phyloP scores from a whole-genome alignment of 2,797 vertebrate species.

The Semotilus atromaculatus region DNA sequence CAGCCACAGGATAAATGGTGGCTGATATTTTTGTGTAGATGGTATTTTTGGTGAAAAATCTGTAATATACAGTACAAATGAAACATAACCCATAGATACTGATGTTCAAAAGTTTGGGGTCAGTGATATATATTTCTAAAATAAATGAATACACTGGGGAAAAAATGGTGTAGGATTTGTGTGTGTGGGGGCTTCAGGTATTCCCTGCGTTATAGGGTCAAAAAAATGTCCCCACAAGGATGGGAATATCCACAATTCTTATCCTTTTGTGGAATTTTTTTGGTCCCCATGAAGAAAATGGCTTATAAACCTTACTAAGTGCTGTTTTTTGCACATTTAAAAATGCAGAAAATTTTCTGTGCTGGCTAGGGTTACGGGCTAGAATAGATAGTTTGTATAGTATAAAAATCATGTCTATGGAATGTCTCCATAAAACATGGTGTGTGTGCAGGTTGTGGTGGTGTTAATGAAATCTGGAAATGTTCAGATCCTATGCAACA shows the following conservation, averaged over 20 bases:
- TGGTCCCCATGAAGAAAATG: background rate
- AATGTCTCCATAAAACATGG: background rate
- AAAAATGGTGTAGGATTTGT: too few species aligned
- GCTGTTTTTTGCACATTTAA: background rate
- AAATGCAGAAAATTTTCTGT: background rate
- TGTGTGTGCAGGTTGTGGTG: slow-evolving; percentile 51
- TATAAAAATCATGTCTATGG: background rate
- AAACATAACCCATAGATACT: background rate
- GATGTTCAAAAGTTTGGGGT: background rate
- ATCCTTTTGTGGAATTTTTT: background rate
- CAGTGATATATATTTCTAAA: background rate
- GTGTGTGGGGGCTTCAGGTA: too few species aligned
- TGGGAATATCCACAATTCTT: background rate
- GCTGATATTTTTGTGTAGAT: background rate
- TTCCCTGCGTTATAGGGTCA: background rate
- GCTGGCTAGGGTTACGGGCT: background rate
- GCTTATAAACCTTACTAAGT: background rate
- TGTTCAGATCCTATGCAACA: slow-evolving; percentile 73
- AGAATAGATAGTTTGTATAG: background rate
- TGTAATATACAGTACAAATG: background rate
- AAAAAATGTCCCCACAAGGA: background rate
- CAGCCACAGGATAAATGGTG: too few species aligned
- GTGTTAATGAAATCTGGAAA: slow-evolving; percentile 85
- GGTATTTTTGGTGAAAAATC: background rate
- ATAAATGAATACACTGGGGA: too few species aligned